Base-by-base conservation (phyloP, 2,797 vertebrate species). In the Meriones psammophilus region DNA sequence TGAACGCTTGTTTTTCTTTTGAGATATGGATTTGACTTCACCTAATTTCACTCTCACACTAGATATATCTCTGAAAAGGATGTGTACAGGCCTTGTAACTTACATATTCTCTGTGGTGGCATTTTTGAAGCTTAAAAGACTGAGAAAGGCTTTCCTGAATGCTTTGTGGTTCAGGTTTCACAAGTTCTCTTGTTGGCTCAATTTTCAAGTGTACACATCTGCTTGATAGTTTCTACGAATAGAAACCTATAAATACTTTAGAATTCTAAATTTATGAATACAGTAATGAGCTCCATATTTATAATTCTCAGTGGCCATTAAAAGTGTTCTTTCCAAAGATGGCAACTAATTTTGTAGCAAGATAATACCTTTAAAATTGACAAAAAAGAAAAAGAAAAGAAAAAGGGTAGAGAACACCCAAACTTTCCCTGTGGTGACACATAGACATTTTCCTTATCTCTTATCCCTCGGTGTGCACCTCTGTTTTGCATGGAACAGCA, bases 91-190 rank as follows among this genome's bases (percentile, higher is more conserved):
- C 33, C 30, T 83, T 88, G 30, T 42, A 94, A 97, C 96, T 93
- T 94, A 87, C 97, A 89, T 97, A 50, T 80, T 96, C 92, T 95
- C 92, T 92, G 96, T 97, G 89, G 96, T 96, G 94, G 42, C 89
- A 73, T 95, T 93, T 98, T 98, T 96, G 96, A 98, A 97, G 88
- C 86, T 79, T 94, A 85, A 97, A 93, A 94, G 96, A 97, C 54
- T 96, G 97, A 94, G 98, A 96, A 98, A 96, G 66, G 84, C 94
- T 50, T 93, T 50, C 13, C 93, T 90, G 94, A 96, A 97, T 97
- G 94, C 97, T 97, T 97, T 98, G 96, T 98, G 96, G 95, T 95
- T 98, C 97, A 20, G 95, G 91, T 98, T 98, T 98, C 98, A 97
- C 97, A 98, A 98, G 96, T 97, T 95, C 94, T 83, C 33, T 8